A percentile compares a stretch with the other conserved stretches of the same genome.
Conservation (phyloP, 2,113 vertebrate genomes). For the Craseonycteris thonglongyai region DNA sequence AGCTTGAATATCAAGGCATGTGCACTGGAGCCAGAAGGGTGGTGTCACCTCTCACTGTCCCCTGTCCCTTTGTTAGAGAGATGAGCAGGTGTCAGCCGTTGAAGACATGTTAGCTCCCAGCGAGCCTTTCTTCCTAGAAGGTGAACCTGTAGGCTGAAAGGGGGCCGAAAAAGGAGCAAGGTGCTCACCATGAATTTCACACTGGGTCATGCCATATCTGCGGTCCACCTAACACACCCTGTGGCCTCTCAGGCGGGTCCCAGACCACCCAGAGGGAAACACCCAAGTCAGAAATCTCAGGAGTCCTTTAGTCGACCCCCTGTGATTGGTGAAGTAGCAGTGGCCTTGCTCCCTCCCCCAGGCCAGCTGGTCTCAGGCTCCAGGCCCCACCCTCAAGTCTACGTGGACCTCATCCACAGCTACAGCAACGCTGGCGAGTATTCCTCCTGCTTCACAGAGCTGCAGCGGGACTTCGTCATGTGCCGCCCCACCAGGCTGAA, state of each 20-base stretch:
- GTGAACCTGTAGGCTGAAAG: not conserved
- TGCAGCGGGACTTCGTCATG: slow-evolving; percentile 56
- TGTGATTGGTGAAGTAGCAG: not conserved
- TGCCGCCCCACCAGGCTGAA: slow-evolving; percentile 59
- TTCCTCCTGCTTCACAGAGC: slow-evolving; percentile 66
- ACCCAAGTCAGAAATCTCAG: not conserved
- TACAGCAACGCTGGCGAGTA: not conserved
- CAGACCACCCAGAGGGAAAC: not conserved
- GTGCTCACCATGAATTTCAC: not conserved
- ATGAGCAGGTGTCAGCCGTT: not conserved
- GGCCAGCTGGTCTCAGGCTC: not conserved
- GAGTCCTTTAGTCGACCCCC: not conserved
- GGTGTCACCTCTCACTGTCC: fast-evolving
- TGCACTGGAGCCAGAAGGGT: not conserved
- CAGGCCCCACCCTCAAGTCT: not conserved
- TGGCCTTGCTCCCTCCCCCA: not conserved
- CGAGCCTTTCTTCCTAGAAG: not conserved
- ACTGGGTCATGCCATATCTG: not conserved
- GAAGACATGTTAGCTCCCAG: not conserved
- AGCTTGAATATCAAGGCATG: not conserved
- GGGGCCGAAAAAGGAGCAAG: not conserved
- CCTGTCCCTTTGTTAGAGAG: not conserved
- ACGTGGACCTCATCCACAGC: slow-evolving; percentile 30
- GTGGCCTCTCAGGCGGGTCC: not conserved
- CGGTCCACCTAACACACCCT: not conserved